Conservation (phyloP, 2,113 vertebrate species). For the Quiscalus mexicanus region DNA sequence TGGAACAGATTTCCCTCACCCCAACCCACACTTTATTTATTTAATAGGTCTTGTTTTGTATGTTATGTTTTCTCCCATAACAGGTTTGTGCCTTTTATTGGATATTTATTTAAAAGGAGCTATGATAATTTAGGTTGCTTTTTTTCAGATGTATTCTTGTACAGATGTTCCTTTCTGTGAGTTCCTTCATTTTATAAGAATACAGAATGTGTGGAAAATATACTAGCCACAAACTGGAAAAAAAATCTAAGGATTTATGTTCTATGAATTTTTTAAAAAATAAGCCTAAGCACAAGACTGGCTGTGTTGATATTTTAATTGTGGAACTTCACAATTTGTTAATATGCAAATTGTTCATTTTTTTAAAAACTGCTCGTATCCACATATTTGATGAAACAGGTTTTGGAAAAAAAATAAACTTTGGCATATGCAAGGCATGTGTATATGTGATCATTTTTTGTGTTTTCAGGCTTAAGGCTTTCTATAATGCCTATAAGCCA, state of each 20-base stretch:
- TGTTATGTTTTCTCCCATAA: conserved; percentile 13
- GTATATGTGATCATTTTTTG: background rate
- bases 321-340: conserved; percentile 37
- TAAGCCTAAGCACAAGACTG: conserved; percentile 48
- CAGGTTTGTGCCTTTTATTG: conserved; percentile 67
- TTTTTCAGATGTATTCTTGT: conserved; percentile 27
- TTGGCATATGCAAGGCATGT: background rate
- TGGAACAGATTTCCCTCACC: conserved; percentile 43
- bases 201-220: conserved; percentile 4
- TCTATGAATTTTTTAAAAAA: conserved; percentile 15
- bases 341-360: conserved; percentile 26
- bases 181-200: conserved; percentile 36
- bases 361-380: conserved; percentile 43
- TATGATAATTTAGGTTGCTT: conserved; percentile 13
- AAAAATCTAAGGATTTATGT: background rate
- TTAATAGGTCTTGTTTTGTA: conserved; percentile 43
- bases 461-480: too few relatives aligned
- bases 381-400: conserved; percentile 51
- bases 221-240: conserved; percentile 1
- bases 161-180: conserved; percentile 31
- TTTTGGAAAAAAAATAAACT: conserved; percentile 71
- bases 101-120: conserved; percentile 66
- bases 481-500: accelerated
- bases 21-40: conserved; percentile 48
- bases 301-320: conserved; percentile 33